Percentiles rank a stretch among this genome's conserved stretches.
phyloP scores from a whole-genome alignment of 2,888 invertebrate species.

The Hydroisotoma schaefferi region DNA sequence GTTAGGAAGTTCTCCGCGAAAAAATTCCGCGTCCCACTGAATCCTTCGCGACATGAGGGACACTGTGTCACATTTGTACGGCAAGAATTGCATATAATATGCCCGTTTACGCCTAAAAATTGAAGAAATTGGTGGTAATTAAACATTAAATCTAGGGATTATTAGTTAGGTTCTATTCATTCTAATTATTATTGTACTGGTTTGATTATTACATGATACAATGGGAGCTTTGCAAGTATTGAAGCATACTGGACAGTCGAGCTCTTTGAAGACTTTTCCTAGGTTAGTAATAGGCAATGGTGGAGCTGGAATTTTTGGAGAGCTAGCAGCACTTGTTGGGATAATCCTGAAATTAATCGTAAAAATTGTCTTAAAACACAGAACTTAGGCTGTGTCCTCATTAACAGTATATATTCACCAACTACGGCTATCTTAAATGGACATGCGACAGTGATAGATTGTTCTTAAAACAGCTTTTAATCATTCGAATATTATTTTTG shows the following conservation, averaged over 20 bases:
- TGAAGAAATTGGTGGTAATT: not conserved
- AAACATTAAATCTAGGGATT: not conserved
- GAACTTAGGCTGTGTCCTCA: too few species aligned
- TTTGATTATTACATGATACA: conserved; percentile 29
- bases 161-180: not conserved
- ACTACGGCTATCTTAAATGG: too few species aligned
- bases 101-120: conserved; percentile 35
- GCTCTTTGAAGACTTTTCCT: conserved; percentile 40
- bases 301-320: too few species aligned
- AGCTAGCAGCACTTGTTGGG: too few species aligned
- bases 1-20: conserved; percentile 45
- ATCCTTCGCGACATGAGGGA: conserved; percentile 38
- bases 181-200: not conserved
- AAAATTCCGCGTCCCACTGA: conserved; percentile 36
- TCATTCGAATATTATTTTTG: too few species aligned
- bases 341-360: too few species aligned
- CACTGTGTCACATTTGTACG: conserved; percentile 21
- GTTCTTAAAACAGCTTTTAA: too few species aligned
- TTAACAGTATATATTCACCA: too few species aligned
- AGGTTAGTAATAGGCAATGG: conserved; percentile 21
- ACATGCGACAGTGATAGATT: too few species aligned
- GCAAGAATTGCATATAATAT: conserved; percentile 43
- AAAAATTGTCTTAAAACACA: too few species aligned
- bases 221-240: conserved; percentile 43
- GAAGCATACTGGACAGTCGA: conserved; percentile 46